Conservation (phyloP, 37 sponge, comb jelly and placozoan species). For the Crambe crambe region DNA sequence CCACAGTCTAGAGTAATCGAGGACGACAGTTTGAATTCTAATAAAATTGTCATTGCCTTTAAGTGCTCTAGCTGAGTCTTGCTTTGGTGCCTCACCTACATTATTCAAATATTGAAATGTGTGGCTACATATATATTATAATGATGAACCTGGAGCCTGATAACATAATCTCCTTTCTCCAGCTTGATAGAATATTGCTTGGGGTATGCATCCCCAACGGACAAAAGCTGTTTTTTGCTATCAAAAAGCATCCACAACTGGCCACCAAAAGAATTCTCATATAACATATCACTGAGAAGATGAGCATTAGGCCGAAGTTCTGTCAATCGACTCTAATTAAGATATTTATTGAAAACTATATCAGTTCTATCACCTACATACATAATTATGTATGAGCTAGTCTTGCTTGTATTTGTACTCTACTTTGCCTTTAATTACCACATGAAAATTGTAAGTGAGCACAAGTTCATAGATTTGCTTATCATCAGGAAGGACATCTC, state of each 20-base stretch:
- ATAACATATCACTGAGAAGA: conserved; percentile 76
- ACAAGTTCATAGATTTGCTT: conserved; percentile 57
- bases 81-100: conserved; percentile 58
- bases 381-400: too few relatives aligned
- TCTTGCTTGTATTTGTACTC: too few relatives aligned
- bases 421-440: too few relatives aligned
- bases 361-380: too few relatives aligned
- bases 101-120: neutral
- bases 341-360: neutral
- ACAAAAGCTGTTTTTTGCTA: conserved; percentile 69
- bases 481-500: conserved; percentile 66
- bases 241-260: conserved; percentile 93
- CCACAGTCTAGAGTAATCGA: conserved; percentile 47
- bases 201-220: conserved; percentile 83
- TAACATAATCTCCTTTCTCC: conserved; percentile 75
- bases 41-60: conserved; percentile 58
- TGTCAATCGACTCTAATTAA: conserved; percentile 24
- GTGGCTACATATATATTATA: neutral
- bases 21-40: conserved; percentile 67
- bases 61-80: conserved; percentile 41
- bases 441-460: conserved; percentile 74
- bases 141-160: conserved; percentile 58
- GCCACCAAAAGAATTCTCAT: conserved; percentile 79
- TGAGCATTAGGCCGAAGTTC: conserved; percentile 69
- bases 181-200: conserved; percentile 59